Base-by-base conservation (phyloP, 92 coral and sea anemone genomes). In the Phymanthus crucifer region DNA sequence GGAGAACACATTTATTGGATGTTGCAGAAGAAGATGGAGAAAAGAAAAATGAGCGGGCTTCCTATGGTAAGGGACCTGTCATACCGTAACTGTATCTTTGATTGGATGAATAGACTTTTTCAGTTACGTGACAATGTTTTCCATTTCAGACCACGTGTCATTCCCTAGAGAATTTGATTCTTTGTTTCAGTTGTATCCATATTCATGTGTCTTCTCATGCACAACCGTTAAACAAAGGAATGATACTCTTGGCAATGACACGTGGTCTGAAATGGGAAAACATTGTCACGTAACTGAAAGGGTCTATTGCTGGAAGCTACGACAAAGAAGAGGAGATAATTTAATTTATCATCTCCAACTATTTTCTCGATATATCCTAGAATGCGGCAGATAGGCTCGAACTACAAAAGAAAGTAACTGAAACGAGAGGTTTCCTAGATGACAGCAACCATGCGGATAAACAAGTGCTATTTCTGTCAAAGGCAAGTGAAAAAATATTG, bases 1-100 rank as follows among this genome's bases (percentile, higher is more conserved):
- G 84, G 77, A 35, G 84, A 80, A 26, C 21, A 45, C 26, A 36
- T 80, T 32, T 14, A 36, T 3, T 70, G 21, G 66, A 36, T 69
- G n/a, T n/a, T 78, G 38, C 32, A 32, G 27, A 50, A 11, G 32
- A 75, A 31, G 19, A 75, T 14, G 24, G 18, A 54, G 40, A 52
- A 17, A 29, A 34, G 33, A 23, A 19, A 9, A 1, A 27, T 14
- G 16, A 35, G 7, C 10, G 27, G 19, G 56, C 50, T 23, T 18
- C 21, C 47, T 8, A 71, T 71, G 75, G 75, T 71, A 71, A 38
- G 43, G 26, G 16, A 13, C 43, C 4, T 12, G 71, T 45, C 50
- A 45, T 45, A 45, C 50, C 10, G 16, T 11, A 45, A 17, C 0
- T 45, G 10, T 17, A 11, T 45, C 16, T 45, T 9, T 45, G 50